Evolutionary conservation across 1,140 invertebrate genomes (phyloP).

Genomic region (Helicoverpa zea): DNA sequence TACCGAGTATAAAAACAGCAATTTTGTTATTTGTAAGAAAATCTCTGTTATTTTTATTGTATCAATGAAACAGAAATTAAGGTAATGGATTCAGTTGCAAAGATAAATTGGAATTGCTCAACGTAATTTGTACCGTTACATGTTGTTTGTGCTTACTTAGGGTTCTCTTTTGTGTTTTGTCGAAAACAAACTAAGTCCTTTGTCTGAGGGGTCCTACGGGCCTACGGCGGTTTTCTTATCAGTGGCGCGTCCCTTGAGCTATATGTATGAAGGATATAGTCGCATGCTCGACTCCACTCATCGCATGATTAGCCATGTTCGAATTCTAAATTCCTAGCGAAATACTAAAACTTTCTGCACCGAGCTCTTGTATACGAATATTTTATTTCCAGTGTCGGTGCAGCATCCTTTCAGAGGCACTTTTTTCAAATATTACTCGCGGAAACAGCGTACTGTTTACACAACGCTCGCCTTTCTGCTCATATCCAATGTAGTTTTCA

Average conservation of each 20-base stretch:
- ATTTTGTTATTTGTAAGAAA: conserved; percentile 43
- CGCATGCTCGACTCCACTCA: not conserved
- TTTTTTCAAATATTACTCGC: conserved; percentile 68
- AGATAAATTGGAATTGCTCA: conserved; percentile 62
- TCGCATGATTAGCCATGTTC: conserved; percentile 36
- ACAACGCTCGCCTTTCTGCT: conserved; percentile 68
- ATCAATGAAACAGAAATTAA: conserved; percentile 53
- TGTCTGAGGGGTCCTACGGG: conserved; percentile 61
- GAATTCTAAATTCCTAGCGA: conserved; percentile 29
- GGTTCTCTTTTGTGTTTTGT: conserved; percentile 72
- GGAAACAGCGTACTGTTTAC: conserved; percentile 67
- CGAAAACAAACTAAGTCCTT: conserved; percentile 74
- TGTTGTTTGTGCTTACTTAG: conserved; percentile 69
- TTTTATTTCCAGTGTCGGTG: conserved; percentile 59
- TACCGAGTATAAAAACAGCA: not conserved
- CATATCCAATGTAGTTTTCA: conserved; percentile 73
- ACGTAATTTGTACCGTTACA: conserved; percentile 67
- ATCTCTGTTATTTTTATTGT: conserved; percentile 45
- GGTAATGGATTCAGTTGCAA: conserved; percentile 58
- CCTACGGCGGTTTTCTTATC: conserved; percentile 73
- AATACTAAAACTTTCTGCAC: conserved; percentile 28
- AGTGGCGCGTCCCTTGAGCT: conserved; percentile 59
- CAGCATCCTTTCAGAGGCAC: conserved; percentile 60
- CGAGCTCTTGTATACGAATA: conserved; percentile 50
- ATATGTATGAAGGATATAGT: conserved; percentile 27